Evolutionary conservation across 2,888 invertebrate genomes (phyloP), one percentile per base, ranked within the genome.

Genomic region (Plagodis dolabraria): DNA sequence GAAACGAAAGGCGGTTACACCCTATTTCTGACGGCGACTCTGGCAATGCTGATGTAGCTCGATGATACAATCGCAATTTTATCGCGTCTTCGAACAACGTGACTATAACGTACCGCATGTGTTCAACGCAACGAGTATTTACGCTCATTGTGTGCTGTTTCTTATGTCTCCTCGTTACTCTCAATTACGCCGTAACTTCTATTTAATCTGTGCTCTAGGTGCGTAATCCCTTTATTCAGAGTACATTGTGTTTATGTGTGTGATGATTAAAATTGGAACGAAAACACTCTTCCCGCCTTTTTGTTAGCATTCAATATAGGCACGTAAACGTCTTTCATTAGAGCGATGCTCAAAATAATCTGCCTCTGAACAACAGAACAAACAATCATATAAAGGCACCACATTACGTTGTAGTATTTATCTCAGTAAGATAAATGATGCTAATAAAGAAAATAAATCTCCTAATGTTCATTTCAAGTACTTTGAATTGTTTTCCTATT

Each of bases 61-160:
- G 45, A 46, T 74, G 74, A 80, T 76, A 79, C 81, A 77, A 83
- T 84, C 75, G 71, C 69, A 73, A 77, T 80, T 82, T 84, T 83
- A 85, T 81, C 75, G 47, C 51, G 33, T 22, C 38, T 44, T 38
- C 36, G 12, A 54, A 51, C 68, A 67, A 56, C 47, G 57, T 60
- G 59, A 66, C 71, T 71, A 71, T 75, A 75, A 75, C 75, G 64
- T 66, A 75, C 22, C 22, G 22, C 22, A 2, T 22, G 22, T 69
- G 62, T 47, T 55, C 40, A 50, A 59, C 45, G 45, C 49, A 53
- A 46, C 49, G 42, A 50, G 49, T 43, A 55, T 60, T 54, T 55
- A 55, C 51, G 54, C 46, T 53, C 47, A 59, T 54, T 59, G 59
- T 50, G 46, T 50, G 46, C 50, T 63, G 53, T 65, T 66, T 65